Evolutionary conservation across 2,113 vertebrate genomes (phyloP), one percentile per base, ranked within the genome.

Genomic region (Pogonocichla stellata): DNA sequence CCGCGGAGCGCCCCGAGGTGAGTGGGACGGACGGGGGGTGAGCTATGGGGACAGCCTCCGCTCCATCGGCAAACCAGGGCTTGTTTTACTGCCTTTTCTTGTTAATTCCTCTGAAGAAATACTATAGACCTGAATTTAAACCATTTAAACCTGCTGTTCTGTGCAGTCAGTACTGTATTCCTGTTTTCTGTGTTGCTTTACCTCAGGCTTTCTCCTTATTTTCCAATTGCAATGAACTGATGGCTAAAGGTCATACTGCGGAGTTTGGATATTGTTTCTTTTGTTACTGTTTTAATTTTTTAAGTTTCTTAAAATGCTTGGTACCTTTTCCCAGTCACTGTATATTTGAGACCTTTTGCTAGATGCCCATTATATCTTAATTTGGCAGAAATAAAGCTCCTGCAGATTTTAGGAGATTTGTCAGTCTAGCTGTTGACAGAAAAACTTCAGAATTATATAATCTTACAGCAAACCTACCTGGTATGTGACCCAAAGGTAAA

Each of bases 81-180:
- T 19, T n/a, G 43, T 48, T 34, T 31, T 9, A 3, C 26, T 34
- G 29, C 13, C 6, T 29, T 7, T 56, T 14, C 20, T 23, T 23
- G 19, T 12, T 5, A 14, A 15, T 79, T 42, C 24, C n/a, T n/a
- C 36, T 0, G 15, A 40, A 54, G 26, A 25, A 67, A 3, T 28
- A 8, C 36, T 14, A 0, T 0, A 15, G 38, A 24, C 24, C 14
- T 4, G 38, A 11, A 20, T 43, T 26, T 12, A 8, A 66, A 12
- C 34, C 22, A 0, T 23, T 61, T n/a, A n/a, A n/a, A n/a, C 19
- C 29, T 34, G 0, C 33, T 34, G 0, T 34, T 26, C 33, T 5
- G 5, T 33, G 40, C 36, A 3, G 14, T 34, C 40, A 8, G 8
- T 14, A 1, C 19, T 38, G 3, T 16, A 3, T 8, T 36, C 5